Conservation (phyloP, 1,140 invertebrate species). For the Brachionus plicatilis region DNA sequence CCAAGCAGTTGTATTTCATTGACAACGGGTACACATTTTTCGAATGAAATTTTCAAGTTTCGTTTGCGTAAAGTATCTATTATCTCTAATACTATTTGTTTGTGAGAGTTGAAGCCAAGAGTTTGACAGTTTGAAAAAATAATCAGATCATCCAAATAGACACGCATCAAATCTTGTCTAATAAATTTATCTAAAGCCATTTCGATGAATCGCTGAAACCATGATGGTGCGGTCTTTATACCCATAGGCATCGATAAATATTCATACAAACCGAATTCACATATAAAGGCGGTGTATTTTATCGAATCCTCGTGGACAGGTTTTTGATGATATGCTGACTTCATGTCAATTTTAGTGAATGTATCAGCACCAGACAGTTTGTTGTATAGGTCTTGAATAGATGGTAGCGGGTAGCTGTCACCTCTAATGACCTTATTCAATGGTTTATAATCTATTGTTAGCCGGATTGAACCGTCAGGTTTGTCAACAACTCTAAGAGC, state of each 20-base stretch:
- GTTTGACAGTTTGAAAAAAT: neutral
- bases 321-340: neutral
- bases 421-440: neutral
- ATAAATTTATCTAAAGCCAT: neutral
- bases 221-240: slow-evolving; percentile 17
- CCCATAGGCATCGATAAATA: slow-evolving; percentile 40
- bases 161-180: neutral
- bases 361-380: neutral
- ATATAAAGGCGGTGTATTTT: neutral
- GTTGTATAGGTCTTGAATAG: neutral
- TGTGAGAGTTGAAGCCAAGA: neutral
- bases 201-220: slow-evolving; percentile 41
- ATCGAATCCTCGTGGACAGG: neutral
- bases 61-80: neutral
- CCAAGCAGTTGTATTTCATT: neutral
- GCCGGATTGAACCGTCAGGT: neutral
- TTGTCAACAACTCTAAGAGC: neutral
- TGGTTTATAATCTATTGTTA: neutral
- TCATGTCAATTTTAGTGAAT: neutral
- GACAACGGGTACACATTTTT: neutral
- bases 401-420: neutral
- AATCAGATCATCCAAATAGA: neutral
- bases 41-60: neutral
- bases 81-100: neutral
- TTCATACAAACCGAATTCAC: slow-evolving; percentile 36